Evolutionary conservation across 2,888 invertebrate species (phyloP).

Genomic region (Kryphioiulus occultus): DNA sequence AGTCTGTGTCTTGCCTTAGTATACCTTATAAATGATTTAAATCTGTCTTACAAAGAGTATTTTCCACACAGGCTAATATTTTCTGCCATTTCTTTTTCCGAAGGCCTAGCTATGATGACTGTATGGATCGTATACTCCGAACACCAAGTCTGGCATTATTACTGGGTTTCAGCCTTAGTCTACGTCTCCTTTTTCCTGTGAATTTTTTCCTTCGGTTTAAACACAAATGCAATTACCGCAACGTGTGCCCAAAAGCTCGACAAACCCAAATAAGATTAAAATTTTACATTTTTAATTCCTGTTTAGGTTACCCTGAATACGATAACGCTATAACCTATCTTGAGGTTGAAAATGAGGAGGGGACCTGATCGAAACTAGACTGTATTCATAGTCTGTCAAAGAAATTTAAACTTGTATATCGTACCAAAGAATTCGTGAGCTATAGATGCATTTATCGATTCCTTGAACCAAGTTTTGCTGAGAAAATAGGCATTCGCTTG

Average conservation of each 20-base stretch:
- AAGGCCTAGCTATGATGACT: slow-evolving; percentile 41
- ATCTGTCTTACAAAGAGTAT: not conserved
- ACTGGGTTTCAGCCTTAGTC: slow-evolving; percentile 29
- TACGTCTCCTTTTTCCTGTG: slow-evolving; percentile 10
- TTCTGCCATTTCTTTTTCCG: not conserved
- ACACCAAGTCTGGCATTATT: slow-evolving; percentile 22
- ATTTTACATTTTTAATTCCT: slow-evolving; percentile 19
- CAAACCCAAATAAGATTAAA: not conserved
- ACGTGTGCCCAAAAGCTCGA: not conserved
- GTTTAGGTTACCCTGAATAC: slow-evolving; percentile 40
- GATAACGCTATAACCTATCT: not conserved
- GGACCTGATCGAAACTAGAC: not conserved
- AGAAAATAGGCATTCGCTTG: no score
- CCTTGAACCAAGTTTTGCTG: no score
- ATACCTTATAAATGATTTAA: slow-evolving; percentile 14
- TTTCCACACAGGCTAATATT: slow-evolving; percentile 33
- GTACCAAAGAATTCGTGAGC: not conserved
- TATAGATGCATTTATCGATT: no score
- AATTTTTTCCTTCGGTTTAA: slow-evolving; percentile 35
- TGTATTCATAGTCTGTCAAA: not conserved
- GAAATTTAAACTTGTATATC: not conserved
- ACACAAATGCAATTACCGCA: slow-evolving; percentile 44
- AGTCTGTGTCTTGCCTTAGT: not conserved
- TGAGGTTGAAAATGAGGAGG: not conserved
- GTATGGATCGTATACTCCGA: slow-evolving; percentile 29